Evolutionary conservation across 2,888 invertebrate genomes (phyloP), one percentile per base, ranked within the genome.

Genomic region (Leptopilina syphax): DNA sequence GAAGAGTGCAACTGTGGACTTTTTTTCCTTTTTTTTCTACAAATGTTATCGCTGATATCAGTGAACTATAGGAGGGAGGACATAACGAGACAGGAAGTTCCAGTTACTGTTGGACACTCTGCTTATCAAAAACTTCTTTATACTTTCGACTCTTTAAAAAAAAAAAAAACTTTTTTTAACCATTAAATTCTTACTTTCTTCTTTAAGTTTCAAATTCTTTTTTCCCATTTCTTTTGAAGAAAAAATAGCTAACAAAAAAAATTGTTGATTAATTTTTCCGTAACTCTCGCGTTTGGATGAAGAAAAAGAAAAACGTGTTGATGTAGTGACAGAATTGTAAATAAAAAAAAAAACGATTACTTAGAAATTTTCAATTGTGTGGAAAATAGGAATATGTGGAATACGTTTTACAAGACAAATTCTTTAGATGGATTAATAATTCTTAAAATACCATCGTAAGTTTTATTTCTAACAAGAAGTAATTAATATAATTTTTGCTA

Each of bases 61-160:
- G 65, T 41, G 34, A 77, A 50, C 77, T 65, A 44, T 44, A 77
- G 41, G 65, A 63, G 63, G 65, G 76, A 76, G 76, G 60, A 65
- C 60, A 50, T 50, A 76, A 60, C 41, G 47, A 47, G 44, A 47
- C 63, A 65, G 77, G 65, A 77, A 65, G 63, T 65, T 63, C 77
- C 77, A 77, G 77, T 77, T 44, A 65, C 57, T 65, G 77, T 44
- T 77, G 44, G 77, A 77, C 77, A 77, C 24, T 50, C 50, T 65
- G 77, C 44, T 77, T 73, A 73, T 73, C 73, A 34, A 73, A 34
- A 57, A 73, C 34, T 73, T 73, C 34, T 65, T 77, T 65, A 63
- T 77, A 47, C 54, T 60, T 27, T 47, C 7, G 18, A 13, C 57
- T 50, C 7, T 24, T 9, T 0, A 3, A 3, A 2, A 2, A 34